Evolutionary conservation across 2,113 vertebrate genomes (phyloP), one percentile per base, ranked within the genome.

Genomic region (Procavia capensis): DNA sequence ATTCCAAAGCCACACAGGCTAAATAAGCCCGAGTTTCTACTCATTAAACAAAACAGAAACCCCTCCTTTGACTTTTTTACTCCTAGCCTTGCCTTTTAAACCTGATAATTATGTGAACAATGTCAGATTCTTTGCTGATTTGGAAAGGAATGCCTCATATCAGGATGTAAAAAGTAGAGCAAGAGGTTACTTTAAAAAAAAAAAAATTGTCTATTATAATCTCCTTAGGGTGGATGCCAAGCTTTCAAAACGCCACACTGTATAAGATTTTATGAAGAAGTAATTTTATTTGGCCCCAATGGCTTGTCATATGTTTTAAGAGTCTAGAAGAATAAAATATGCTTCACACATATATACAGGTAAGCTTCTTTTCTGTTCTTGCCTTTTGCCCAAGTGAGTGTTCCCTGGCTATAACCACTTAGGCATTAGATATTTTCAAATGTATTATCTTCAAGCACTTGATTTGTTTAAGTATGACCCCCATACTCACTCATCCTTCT

Each of bases 171-270:
- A 93, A 97, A 72, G 79, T 45, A 93, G 80, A 50, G 7, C 0
- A 4, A 86, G 10, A 14, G 43, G 17, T 87, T 91, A 39, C 5
- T n/a, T n/a, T n/a, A n/a, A n/a, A n/a, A n/a, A n/a, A n/a, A n/a
- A n/a, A n/a, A n/a, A n/a, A n/a, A n/a, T n/a, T n/a, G 17, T 88
- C 54, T 86, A 68, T 92, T 82, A 83, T 39, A 75, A 85, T 93
- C 45, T 85, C 85, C 86, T 93, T 36, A 36, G 72, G 86, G 57
- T 90, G 70, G 87, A 95, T 57, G 47, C 72, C 88, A 93, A 68
- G 74, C 79, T 94, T 95, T 96, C 78, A 95, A 95, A 96, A 72
- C 70, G 63, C 36, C 88, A 83, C 72, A 94, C 24, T 80, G 2
- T 36, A 45, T 85, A 64, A 90, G 13, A 50, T 6, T 64, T 41